Percentiles rank a stretch among this genome's conserved stretches.
Evolutionary conservation across 2,113 vertebrate species (phyloP).

Genomic region (Crypturellus undulatus): DNA sequence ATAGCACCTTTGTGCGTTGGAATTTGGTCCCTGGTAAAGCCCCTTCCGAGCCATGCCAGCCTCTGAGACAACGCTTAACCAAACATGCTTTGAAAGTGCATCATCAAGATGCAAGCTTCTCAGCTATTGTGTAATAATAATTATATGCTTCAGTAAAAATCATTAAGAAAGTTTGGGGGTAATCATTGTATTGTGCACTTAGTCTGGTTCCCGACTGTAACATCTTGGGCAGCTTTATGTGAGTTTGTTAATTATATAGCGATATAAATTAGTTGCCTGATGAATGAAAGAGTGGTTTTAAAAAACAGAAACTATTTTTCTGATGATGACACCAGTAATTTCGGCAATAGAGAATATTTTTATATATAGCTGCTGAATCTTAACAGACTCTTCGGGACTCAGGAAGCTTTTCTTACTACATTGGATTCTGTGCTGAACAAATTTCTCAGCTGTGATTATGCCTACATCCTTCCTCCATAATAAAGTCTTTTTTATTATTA

Average conservation of each 20-base stretch:
- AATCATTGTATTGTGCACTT: constrained; percentile 11
- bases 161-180: constrained; percentile 44
- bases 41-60: background rate
- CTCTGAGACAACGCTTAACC: constrained; percentile 39
- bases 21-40: background rate
- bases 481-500: no score
- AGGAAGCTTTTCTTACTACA: background rate
- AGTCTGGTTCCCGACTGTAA: background rate
- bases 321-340: background rate
- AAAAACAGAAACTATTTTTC: background rate
- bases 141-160: constrained; percentile 50
- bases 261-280: background rate
- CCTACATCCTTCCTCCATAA: background rate
- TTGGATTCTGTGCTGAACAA: background rate
- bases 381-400: background rate
- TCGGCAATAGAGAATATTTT: background rate
- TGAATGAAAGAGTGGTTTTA: background rate
- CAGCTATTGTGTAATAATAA: constrained; percentile 59
- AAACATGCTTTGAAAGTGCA: constrained; percentile 24
- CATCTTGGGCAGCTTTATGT: background rate
- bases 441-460: background rate
- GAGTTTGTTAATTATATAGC: background rate
- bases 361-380: background rate
- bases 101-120: constrained; percentile 43
- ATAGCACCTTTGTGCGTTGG: background rate